A percentile compares a stretch with the other conserved stretches of the same genome.
These are phyloP conservation scores for Melanotaenia duboulayi DNA, from an alignment of 2,113 vertebrate genomes.

Conservation along the genomic window DNA sequence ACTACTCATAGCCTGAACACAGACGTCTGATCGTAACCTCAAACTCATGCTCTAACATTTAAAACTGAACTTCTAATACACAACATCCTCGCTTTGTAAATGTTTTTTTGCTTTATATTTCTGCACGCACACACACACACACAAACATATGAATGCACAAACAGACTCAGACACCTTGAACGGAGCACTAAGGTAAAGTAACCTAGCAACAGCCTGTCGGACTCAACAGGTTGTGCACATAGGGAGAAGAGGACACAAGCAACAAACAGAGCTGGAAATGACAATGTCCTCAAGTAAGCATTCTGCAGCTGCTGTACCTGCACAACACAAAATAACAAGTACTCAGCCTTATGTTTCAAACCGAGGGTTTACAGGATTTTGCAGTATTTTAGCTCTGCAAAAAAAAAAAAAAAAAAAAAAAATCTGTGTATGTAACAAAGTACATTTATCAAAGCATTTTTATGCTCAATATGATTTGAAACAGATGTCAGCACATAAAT, in stretches of 20 bases:
- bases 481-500: too few species aligned
- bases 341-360: not conserved
- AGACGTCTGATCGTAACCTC: not conserved
- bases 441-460: not conserved
- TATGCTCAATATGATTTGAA: too few species aligned
- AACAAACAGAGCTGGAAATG: conserved; percentile 52
- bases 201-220: conserved; percentile 76
- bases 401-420: not conserved
- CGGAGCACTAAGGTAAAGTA: conserved; percentile 59
- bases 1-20: not conserved
- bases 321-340: conserved; percentile 5
- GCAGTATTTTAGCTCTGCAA: not conserved
- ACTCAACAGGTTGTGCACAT: conserved; percentile 66
- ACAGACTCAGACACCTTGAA: conserved; percentile 27
- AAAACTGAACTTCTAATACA: conserved; percentile 7
- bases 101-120: not conserved
- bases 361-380: not conserved
- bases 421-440: not conserved
- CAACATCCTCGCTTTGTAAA: conserved; percentile 17
- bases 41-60: not conserved
- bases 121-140: not conserved
- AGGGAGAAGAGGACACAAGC: conserved; percentile 49
- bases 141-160: conserved; percentile 6
- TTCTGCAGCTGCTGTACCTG: conserved; percentile 23
- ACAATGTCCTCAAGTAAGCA: conserved; percentile 33